These are phyloP conservation scores for Pteropus alecto DNA, from an alignment of 2,113 vertebrate genomes.

Conservation along the genomic window DNA sequence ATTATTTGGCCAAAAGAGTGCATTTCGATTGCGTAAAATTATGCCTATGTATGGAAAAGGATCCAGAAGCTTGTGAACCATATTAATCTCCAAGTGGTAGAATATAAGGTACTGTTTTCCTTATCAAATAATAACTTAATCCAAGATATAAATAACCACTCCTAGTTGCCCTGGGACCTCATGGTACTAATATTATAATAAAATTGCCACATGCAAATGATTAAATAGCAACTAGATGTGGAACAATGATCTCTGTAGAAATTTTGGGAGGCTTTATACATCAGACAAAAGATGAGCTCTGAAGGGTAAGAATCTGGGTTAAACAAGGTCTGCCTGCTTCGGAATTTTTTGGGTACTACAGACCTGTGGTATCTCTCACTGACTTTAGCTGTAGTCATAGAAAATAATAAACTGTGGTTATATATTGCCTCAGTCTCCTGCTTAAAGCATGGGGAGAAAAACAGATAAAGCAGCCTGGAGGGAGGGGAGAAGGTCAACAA, in stretches of 20 bases:
- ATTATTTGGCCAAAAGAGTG: not conserved
- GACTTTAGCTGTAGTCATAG: not conserved
- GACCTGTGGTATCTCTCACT: not conserved
- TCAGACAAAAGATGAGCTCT: not conserved
- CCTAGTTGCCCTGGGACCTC: not conserved
- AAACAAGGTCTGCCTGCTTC: not conserved
- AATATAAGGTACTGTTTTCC: not conserved
- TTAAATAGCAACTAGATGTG: not conserved
- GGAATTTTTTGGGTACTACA: not conserved
- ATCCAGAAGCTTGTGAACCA: not conserved
- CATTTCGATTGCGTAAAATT: constrained; percentile 27
- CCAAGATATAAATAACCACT: not conserved
- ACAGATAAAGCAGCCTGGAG: not conserved
- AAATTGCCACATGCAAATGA: constrained; percentile 5
- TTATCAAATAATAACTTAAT: not conserved
- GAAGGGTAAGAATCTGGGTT: not conserved
- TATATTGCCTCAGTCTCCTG: not conserved
- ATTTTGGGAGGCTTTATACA: not conserved
- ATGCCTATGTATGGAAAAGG: not conserved
- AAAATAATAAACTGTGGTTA: constrained; percentile 8
- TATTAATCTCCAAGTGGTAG: constrained; percentile 26
- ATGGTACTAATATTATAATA: constrained; percentile 7
- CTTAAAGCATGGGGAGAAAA: not conserved
- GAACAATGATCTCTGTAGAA: not conserved
- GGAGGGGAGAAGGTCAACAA: not conserved